These are phyloP conservation scores for Paradoxurus hermaphroditus DNA, from an alignment of 2,113 vertebrate species.

Conservation along the genomic window DNA sequence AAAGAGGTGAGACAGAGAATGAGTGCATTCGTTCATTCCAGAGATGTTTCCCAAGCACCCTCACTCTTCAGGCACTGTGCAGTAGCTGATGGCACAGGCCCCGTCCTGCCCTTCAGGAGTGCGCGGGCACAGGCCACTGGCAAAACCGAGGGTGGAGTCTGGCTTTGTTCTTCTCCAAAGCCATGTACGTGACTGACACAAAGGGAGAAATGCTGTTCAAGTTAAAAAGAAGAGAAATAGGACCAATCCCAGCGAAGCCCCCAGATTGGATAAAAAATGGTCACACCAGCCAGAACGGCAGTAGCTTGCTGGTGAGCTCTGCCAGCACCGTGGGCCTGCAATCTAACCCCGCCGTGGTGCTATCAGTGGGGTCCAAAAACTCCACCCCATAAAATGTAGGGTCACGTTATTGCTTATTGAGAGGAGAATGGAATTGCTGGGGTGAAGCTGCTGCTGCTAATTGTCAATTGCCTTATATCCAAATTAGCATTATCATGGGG, in stretches of 20 bases:
- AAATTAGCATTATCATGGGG: neutral
- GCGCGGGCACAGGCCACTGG: neutral
- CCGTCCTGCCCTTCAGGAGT: neutral
- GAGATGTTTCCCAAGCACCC: neutral
- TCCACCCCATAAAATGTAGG: neutral
- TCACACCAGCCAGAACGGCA: neutral
- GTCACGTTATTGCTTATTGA: neutral
- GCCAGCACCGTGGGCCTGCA: neutral
- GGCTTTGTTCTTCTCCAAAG: neutral
- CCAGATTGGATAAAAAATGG: neutral
- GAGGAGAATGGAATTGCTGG: neutral
- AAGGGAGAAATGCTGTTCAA: neutral
- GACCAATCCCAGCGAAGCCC: neutral
- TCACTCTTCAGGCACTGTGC: neutral
- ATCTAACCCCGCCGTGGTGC: rapidly evolving
- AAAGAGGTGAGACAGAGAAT: neutral
- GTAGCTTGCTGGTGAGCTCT: neutral
- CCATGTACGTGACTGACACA: rapidly evolving
- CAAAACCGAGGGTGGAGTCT: neutral
- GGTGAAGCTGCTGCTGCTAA: neutral
- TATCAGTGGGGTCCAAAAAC: neutral
- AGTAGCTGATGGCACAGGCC: too few species aligned
- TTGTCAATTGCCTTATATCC: neutral
- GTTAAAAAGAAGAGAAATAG: neutral
- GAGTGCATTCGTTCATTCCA: neutral